A percentile compares a stretch with the other conserved stretches of the same genome.
Evolutionary conservation across 2,888 invertebrate species (phyloP).

Genomic region (Arctia plantaginis): DNA sequence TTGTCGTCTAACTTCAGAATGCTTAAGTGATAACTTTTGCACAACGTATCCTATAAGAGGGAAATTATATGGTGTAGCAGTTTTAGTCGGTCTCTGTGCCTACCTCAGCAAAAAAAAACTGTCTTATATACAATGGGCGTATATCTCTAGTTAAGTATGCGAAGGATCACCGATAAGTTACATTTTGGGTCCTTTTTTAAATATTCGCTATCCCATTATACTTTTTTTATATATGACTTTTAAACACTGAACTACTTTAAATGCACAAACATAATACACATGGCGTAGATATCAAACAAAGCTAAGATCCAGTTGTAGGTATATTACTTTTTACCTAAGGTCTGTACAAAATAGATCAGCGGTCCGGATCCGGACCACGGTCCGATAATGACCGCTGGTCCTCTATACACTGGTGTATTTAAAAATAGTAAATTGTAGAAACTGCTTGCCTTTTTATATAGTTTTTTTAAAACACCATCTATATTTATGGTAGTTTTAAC

Average conservation of each 20-base stretch:
- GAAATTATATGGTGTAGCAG: neutral
- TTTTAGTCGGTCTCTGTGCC: neutral
- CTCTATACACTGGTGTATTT: neutral
- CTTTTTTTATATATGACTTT: too few species aligned
- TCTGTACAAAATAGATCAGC: neutral
- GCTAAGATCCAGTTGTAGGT: neutral
- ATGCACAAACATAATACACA: too few species aligned
- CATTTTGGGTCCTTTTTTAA: too few species aligned
- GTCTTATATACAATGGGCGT: too few species aligned
- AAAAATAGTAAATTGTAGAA: neutral
- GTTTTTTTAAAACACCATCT: neutral
- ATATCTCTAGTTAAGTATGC: too few species aligned
- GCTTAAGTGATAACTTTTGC: neutral
- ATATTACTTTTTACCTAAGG: neutral
- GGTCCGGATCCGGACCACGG: neutral
- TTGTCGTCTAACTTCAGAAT: neutral
- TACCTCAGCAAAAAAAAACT: too few species aligned
- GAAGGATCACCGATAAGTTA: too few species aligned
- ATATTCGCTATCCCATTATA: too few species aligned
- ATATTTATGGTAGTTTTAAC: constrained; percentile 28
- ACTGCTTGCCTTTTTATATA: neutral
- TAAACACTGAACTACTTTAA: too few species aligned
- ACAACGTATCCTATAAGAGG: neutral
- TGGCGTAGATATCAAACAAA: too few species aligned
- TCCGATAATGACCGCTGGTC: neutral